Evolutionary conservation across 2,888 invertebrate genomes (phyloP).

Genomic region (Drosophila fungiperda): DNA sequence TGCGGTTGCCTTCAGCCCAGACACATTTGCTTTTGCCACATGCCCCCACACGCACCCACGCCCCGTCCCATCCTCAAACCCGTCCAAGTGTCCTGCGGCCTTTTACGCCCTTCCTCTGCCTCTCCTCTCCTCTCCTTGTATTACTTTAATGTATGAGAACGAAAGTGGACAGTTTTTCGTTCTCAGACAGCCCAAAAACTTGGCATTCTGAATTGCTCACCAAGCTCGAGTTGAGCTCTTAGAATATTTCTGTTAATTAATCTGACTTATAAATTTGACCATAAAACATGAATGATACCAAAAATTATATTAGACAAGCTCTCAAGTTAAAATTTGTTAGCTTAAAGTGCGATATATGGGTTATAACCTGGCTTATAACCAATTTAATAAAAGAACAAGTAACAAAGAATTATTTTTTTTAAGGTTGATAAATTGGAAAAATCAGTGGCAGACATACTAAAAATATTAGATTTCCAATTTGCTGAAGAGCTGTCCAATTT

Average conservation of each 20-base stretch:
- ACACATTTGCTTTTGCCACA: slow-evolving; percentile 66
- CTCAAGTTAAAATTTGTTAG: not conserved
- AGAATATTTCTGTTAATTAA: not conserved
- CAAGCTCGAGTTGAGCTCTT: not conserved
- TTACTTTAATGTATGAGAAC: slow-evolving; percentile 17
- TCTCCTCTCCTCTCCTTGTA: not conserved
- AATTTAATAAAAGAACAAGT: not conserved
- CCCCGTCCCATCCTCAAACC: slow-evolving; percentile 1
- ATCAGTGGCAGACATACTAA: not conserved
- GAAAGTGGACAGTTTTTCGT: slow-evolving; percentile 70
- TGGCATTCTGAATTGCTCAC: slow-evolving; percentile 4
- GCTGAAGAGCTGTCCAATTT: not conserved
- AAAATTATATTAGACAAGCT: not conserved
- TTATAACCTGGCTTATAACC: not conserved
- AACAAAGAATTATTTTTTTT: not conserved
- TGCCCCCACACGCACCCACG: slow-evolving; percentile 27
- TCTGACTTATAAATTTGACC: not conserved
- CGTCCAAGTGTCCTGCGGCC: slow-evolving; percentile 46
- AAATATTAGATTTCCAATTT: not conserved
- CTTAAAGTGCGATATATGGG: not conserved
- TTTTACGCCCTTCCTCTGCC: slow-evolving; percentile 1
- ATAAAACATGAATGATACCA: not conserved
- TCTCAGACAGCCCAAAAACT: slow-evolving; percentile 20
- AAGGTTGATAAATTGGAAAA: not conserved
- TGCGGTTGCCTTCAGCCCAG: slow-evolving; percentile 77